Percentiles rank a stretch among this genome's conserved stretches.
These are phyloP conservation scores for Morpho helenor DNA, from an alignment of 2,888 invertebrate species.

Conservation along the genomic window DNA sequence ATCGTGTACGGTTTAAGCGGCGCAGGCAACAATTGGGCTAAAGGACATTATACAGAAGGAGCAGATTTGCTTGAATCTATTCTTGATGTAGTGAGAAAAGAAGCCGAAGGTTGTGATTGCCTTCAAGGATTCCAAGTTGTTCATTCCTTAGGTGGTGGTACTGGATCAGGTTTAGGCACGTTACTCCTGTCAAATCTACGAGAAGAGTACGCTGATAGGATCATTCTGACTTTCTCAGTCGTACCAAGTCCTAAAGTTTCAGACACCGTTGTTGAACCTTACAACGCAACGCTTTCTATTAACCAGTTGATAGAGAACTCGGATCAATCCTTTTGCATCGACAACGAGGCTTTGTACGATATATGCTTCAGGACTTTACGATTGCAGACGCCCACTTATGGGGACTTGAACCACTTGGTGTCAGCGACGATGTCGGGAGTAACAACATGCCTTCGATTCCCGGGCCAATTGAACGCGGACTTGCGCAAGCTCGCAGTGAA, in stretches of 20 bases:
- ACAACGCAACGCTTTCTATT: slow-evolving; percentile 91
- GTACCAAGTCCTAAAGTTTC: slow-evolving; percentile 92
- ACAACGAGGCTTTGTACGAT: slow-evolving; percentile 85
- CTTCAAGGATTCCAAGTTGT: slow-evolving; percentile 91
- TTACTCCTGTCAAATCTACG: slow-evolving; percentile 90
- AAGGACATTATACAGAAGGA: slow-evolving; percentile 95
- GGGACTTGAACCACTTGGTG: slow-evolving; percentile 90
- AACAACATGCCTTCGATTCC: slow-evolving; percentile 87
- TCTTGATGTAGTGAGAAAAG: slow-evolving; percentile 88
- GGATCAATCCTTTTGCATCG: slow-evolving; percentile 84
- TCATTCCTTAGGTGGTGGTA: slow-evolving; percentile 82
- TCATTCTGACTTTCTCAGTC: slow-evolving; percentile 89
- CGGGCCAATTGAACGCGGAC: slow-evolving; percentile 71
- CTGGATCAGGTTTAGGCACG: slow-evolving; percentile 76
- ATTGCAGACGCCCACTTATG: slow-evolving; percentile 87
- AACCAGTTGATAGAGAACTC: slow-evolving; percentile 90
- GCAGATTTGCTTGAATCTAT: slow-evolving; percentile 90
- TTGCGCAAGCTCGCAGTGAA: slow-evolving; percentile 67
- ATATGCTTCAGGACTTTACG: slow-evolving; percentile 89
- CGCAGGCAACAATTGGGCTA: slow-evolving; percentile 74
- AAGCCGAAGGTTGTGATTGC: slow-evolving; percentile 95
- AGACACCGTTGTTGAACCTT: slow-evolving; percentile 81
- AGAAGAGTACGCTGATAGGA: slow-evolving; percentile 93
- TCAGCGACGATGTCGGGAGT: slow-evolving; percentile 92
- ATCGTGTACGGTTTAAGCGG: slow-evolving; percentile 86